Base-by-base conservation (phyloP, 92 coral and sea anemone species). In the Zoanthus gigantus region DNA sequence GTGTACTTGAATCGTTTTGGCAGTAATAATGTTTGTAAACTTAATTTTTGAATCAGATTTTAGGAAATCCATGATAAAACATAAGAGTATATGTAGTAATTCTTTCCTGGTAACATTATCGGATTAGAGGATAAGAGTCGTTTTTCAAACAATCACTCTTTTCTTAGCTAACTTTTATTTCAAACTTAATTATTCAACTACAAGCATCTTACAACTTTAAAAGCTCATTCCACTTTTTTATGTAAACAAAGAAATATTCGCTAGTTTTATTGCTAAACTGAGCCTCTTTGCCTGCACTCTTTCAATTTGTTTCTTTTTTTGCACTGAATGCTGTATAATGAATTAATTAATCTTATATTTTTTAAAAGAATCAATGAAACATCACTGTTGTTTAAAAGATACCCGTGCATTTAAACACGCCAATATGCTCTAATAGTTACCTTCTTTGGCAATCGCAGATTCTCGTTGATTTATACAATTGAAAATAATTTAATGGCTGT, bases 401-500 rank as follows among this genome's bases (percentile, higher is more conserved):
- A 63, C 29, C 31, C 45, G 14, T 69, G 46, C 46, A 34, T 5
- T 69, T 34, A 11, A 69, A 31, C 74, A 69, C 30, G 47, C 16
- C 28, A 13, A 31, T 10, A 29, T 69, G 30, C 1, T 69, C 8
- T 5, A 34, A 13, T 34, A 34, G 46, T 69, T 32, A 8, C 46
- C 69, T 63, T 63, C 17, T 63, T 63, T 16, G 28, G 42, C n/a
- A 1, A 74, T 16, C 2, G 42, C 42, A 4, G 42, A 29, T 76
- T 57, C 29, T 14, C 48, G 9, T 17, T 31, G 14, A 60, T 18
- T 5, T 7, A 63, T 63, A 61, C 74, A 66, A 65, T 23, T 81
- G 60, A 65, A 81, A 71, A 81, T 81, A 23, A 81, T 66, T 81
- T 68, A 47, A 71, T 66, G 76, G 75, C 8, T 34, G 63, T 66